These are phyloP conservation scores for Dendroctonus ponderosae DNA, from an alignment of 1,140 invertebrate genomes.

Conservation along the genomic window DNA sequence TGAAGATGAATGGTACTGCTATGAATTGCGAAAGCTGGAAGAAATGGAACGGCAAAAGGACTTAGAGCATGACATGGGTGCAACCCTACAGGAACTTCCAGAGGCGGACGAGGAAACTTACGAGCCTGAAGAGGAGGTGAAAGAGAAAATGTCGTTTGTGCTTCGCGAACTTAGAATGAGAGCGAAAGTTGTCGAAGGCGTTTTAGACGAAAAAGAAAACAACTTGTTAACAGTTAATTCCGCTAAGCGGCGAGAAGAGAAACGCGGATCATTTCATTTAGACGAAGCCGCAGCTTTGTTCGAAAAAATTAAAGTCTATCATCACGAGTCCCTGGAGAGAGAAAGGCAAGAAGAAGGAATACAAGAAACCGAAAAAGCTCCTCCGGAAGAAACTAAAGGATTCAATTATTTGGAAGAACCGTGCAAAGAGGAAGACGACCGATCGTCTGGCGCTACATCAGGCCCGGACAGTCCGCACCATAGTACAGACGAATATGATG, in stretches of 20 bases:
- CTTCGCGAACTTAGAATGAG: slow-evolving; percentile 70
- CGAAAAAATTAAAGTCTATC: slow-evolving; percentile 55
- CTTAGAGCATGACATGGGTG: slow-evolving; percentile 62
- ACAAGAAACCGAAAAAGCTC: slow-evolving; percentile 36
- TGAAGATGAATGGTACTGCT: slow-evolving; percentile 91
- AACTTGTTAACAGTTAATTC: slow-evolving; percentile 50
- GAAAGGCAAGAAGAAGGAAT: slow-evolving; percentile 45
- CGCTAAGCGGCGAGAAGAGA: slow-evolving; percentile 49
- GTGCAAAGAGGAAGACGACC: slow-evolving; percentile 49
- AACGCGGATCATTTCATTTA: slow-evolving; percentile 38
- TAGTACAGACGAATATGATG: slow-evolving; percentile 70
- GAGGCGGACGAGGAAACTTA: slow-evolving; percentile 52
- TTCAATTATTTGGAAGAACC: slow-evolving; percentile 46
- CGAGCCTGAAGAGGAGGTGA: slow-evolving; percentile 68
- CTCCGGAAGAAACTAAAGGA: slow-evolving; percentile 49
- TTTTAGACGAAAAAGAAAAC: slow-evolving; percentile 45
- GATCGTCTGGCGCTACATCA: slow-evolving; percentile 79
- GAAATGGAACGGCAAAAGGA: slow-evolving; percentile 77
- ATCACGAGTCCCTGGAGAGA: slow-evolving; percentile 38
- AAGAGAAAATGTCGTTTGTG: slow-evolving; percentile 75
- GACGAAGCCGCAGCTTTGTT: slow-evolving; percentile 47
- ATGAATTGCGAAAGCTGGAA: slow-evolving; percentile 82
- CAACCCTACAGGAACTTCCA: slow-evolving; percentile 60
- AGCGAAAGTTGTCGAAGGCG: slow-evolving; percentile 54
- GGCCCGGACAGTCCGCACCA: slow-evolving; percentile 79